Evolutionary conservation across 2,113 vertebrate genomes (phyloP).

Genomic region (Clarias gariepinus): DNA sequence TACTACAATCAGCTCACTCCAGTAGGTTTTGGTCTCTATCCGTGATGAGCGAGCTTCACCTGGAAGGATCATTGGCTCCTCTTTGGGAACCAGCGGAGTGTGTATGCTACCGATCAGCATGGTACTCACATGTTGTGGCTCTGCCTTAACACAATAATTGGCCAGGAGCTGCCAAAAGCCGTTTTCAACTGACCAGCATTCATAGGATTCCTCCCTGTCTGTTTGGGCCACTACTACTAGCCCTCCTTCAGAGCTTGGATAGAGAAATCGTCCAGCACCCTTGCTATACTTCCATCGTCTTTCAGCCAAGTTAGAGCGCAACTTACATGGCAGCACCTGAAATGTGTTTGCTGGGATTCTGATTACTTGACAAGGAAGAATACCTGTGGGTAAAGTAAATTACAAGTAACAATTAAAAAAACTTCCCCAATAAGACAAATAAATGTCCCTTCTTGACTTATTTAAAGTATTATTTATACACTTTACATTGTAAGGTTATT

Average conservation of each 20-base stretch:
- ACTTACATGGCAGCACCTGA: conserved; percentile 80
- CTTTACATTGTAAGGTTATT: background rate
- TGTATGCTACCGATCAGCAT: conserved; percentile 71
- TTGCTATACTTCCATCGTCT: conserved; percentile 81
- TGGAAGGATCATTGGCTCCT: conserved; percentile 68
- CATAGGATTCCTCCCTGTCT: conserved; percentile 76
- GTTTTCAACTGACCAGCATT: conserved; percentile 92
- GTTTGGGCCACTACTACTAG: conserved; percentile 85
- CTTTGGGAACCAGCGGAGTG: conserved; percentile 57
- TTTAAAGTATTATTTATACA: background rate
- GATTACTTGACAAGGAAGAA: conserved; percentile 72
- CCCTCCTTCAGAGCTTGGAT: conserved; percentile 80
- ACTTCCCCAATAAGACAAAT: background rate
- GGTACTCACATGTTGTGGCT: conserved; percentile 66
- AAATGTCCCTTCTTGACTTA: background rate
- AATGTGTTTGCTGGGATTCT: conserved; percentile 80
- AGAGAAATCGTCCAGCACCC: conserved; percentile 73
- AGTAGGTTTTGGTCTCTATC: conserved; percentile 84
- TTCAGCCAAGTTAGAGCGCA: conserved; percentile 87
- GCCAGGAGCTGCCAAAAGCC: conserved; percentile 86
- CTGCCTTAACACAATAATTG: conserved; percentile 82
- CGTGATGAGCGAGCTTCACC: conserved; percentile 65
- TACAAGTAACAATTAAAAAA: background rate
- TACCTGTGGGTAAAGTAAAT: conserved; percentile 62
- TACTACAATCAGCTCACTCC: conserved; percentile 92